phyloP scores from a whole-genome alignment of 2,797 vertebrate species.

The Parotocinclus haroldoi region DNA sequence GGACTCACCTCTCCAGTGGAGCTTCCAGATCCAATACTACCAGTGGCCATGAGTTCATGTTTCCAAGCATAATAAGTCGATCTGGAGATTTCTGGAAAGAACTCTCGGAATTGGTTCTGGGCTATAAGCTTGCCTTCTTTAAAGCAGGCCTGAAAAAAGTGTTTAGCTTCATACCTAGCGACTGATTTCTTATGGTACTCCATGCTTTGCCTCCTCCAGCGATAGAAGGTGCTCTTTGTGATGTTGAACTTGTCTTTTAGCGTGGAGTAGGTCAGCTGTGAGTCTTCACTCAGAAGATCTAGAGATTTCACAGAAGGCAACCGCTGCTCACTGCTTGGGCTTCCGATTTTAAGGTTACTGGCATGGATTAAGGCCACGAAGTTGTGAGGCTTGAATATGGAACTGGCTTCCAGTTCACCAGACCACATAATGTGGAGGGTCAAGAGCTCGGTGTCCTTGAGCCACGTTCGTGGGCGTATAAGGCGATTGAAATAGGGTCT shows the following conservation, averaged over 20 bases:
- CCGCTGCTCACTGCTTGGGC: slow-evolving; percentile 57
- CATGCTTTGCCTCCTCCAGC: slow-evolving; percentile 88
- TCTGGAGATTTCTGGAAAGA: slow-evolving; percentile 90
- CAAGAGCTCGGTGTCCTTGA: slow-evolving; percentile 58
- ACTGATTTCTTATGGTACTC: slow-evolving; percentile 86
- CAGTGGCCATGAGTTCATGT: slow-evolving; percentile 79
- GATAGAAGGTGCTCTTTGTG: slow-evolving; percentile 92
- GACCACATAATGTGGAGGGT: slow-evolving; percentile 97
- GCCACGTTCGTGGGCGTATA: slow-evolving; percentile 79
- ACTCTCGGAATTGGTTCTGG: slow-evolving; percentile 84
- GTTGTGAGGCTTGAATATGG: slow-evolving; percentile 81
- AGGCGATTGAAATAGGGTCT: slow-evolving; percentile 91
- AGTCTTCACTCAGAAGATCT: slow-evolving; percentile 71
- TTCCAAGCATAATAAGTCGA: slow-evolving; percentile 97
- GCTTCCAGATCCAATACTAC: slow-evolving; percentile 61
- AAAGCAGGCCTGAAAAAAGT: slow-evolving; percentile 87
- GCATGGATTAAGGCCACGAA: slow-evolving; percentile 84
- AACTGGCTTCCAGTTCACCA: slow-evolving; percentile 74
- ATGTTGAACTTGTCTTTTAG: slow-evolving; percentile 85
- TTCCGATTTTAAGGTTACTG: slow-evolving; percentile 65
- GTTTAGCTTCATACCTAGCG: slow-evolving; percentile 89
- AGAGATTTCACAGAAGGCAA: slow-evolving; percentile 64
- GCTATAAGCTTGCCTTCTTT: slow-evolving; percentile 81
- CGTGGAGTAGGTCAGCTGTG: slow-evolving; percentile 78
- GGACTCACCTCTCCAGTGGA: slow-evolving; percentile 67